phyloP scores from a whole-genome alignment of 2,797 vertebrate species.

The Thaleichthys pacificus region DNA sequence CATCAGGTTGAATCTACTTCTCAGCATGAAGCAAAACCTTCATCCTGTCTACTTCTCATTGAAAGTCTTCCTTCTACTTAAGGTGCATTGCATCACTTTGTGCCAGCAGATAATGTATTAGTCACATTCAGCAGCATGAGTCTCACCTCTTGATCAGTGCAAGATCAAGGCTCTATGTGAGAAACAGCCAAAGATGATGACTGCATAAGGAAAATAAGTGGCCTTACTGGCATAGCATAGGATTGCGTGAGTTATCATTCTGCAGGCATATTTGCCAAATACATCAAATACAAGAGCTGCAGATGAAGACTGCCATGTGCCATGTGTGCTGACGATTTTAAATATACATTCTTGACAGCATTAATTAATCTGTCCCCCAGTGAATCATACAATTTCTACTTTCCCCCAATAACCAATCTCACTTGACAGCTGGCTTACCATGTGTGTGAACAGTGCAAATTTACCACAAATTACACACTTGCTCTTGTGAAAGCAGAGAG shows the following conservation, averaged over 20 bases:
- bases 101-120: not conserved
- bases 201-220: not conserved
- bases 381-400: not conserved
- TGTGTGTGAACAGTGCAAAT: constrained; percentile 10
- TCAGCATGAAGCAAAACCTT: not conserved
- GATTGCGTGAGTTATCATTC: not conserved
- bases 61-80: not conserved
- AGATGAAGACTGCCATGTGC: not conserved
- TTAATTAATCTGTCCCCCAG: constrained; percentile 1
- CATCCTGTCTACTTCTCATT: not conserved
- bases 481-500: not conserved
- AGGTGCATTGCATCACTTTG: constrained; percentile 15
- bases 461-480: constrained; percentile 18
- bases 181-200: not conserved
- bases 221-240: not conserved
- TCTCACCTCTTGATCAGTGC: not conserved
- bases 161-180: constrained; percentile 8
- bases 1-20: constrained; percentile 1
- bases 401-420: constrained; percentile 2
- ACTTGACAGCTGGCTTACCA: not conserved
- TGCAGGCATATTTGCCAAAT: not conserved
- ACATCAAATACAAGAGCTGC: not conserved
- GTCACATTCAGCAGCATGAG: constrained; percentile 4
- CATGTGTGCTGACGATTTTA: not conserved
- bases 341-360: not conserved